These are phyloP conservation scores for Anarrhichthys ocellatus DNA, from an alignment of 2,113 vertebrate species.

Conservation along the genomic window DNA sequence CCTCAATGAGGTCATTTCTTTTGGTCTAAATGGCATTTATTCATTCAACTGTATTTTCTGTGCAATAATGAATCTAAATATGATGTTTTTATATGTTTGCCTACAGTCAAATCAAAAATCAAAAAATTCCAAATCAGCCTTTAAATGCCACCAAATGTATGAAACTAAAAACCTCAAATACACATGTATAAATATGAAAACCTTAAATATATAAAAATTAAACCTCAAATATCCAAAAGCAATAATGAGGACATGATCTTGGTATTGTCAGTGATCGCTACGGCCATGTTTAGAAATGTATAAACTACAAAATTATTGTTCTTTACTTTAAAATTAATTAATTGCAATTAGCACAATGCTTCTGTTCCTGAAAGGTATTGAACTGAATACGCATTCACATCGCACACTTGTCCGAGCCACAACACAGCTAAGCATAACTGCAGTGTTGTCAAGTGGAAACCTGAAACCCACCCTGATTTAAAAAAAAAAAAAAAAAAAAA, in stretches of 20 bases:
- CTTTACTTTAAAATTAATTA: background rate
- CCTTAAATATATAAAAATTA: background rate
- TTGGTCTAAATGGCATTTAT: no score
- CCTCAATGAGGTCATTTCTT: background rate
- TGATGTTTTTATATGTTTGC: background rate
- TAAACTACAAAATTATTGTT: background rate
- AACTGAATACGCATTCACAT: background rate
- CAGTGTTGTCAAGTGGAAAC: slow-evolving; percentile 13
- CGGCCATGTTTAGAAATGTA: background rate
- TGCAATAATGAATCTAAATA: background rate
- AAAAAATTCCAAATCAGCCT: background rate
- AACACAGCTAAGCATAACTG: background rate
- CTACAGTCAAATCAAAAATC: background rate
- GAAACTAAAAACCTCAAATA: background rate
- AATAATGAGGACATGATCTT: background rate
- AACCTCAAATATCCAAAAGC: background rate
- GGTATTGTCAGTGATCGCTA: background rate
- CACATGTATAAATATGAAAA: background rate
- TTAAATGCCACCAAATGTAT: background rate
- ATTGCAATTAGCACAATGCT: background rate
- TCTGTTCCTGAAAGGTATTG: slow-evolving; percentile 5
- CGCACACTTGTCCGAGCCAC: background rate
- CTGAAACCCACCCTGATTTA: slow-evolving; percentile 34
- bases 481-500: slow-evolving; percentile 23
- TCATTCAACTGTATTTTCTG: background rate